A percentile compares a stretch with the other conserved stretches of the same genome.
Conservation (phyloP, 2,113 vertebrate genomes). For the Sterna hirundo region DNA sequence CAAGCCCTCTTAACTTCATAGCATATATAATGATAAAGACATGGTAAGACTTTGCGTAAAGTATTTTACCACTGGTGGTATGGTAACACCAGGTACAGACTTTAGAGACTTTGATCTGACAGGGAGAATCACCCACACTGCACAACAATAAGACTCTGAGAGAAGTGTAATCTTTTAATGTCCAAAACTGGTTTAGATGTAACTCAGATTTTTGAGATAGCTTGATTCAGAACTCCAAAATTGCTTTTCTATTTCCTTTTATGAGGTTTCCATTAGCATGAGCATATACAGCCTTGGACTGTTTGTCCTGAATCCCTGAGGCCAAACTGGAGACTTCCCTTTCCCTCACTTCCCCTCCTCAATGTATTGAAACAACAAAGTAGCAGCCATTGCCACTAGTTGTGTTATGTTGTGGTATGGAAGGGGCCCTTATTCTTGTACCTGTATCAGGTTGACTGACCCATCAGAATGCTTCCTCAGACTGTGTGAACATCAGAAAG, state of each 20-base stretch:
- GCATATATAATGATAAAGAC: not conserved
- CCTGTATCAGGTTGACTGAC: not conserved
- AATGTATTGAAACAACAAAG: not conserved
- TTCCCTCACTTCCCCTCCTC: not conserved
- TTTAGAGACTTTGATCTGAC: not conserved
- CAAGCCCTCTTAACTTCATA: not conserved
- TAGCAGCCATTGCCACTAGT: not conserved
- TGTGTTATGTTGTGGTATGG: not conserved
- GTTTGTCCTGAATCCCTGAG: not conserved
- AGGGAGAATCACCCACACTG: not conserved
- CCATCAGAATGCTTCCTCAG: not conserved
- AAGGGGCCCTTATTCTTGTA: not conserved
- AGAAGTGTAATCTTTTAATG: not conserved
- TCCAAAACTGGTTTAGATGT: not conserved
- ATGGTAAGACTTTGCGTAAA: not conserved
- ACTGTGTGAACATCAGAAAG: not conserved
- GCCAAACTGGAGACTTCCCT: not conserved
- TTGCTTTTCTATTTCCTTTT: not conserved
- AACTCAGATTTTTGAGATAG: not conserved
- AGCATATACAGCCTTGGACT: not conserved
- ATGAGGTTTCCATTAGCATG: not conserved
- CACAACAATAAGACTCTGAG: not conserved
- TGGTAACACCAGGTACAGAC: not conserved
- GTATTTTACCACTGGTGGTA: not conserved
- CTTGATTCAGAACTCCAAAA: not conserved